Conservation (phyloP, 2,113 vertebrate genomes). For the Alosa alosa region DNA sequence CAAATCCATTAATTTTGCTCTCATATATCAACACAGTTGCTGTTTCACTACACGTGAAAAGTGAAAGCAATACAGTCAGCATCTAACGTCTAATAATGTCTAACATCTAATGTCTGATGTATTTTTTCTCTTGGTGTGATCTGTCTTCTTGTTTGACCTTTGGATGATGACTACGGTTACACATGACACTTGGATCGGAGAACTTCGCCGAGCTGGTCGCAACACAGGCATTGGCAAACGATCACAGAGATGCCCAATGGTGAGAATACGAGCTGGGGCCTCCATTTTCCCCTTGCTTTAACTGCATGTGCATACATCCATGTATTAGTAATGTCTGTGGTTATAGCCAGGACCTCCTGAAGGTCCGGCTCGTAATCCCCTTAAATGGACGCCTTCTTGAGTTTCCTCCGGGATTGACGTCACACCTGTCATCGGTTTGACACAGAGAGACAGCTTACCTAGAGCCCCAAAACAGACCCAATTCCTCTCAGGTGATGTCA, state of each 20-base stretch:
- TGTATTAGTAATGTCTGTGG: slow-evolving; percentile 55
- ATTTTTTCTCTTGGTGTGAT: slow-evolving; percentile 23
- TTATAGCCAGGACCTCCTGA: slow-evolving; percentile 46
- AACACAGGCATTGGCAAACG: slow-evolving; percentile 45
- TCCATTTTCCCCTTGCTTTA: slow-evolving; percentile 18
- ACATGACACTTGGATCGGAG: slow-evolving; percentile 41
- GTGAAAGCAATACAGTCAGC: not conserved
- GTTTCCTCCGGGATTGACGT: slow-evolving; percentile 39
- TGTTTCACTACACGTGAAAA: not conserved
- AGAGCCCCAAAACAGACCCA: slow-evolving; percentile 41
- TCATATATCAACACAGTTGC: not conserved
- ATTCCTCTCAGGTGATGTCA: slow-evolving; percentile 48
- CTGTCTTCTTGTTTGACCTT: slow-evolving; percentile 43
- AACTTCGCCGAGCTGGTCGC: slow-evolving; percentile 12
- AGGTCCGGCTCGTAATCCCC: slow-evolving; percentile 48
- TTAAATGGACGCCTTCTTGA: slow-evolving; percentile 50
- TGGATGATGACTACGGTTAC: slow-evolving; percentile 39
- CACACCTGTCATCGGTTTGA: slow-evolving; percentile 39
- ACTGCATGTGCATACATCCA: slow-evolving; percentile 49
- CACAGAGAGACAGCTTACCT: slow-evolving; percentile 44
- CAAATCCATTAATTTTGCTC: slow-evolving; percentile 9
- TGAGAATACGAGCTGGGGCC: slow-evolving; percentile 46
- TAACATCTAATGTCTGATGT: not conserved
- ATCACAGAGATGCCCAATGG: slow-evolving; percentile 50
- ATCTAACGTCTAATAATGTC: not conserved